Percentiles rank a stretch among this genome's conserved stretches.
Conservation (phyloP, 2,888 invertebrate species). For the Ferdinandea cuprea region DNA sequence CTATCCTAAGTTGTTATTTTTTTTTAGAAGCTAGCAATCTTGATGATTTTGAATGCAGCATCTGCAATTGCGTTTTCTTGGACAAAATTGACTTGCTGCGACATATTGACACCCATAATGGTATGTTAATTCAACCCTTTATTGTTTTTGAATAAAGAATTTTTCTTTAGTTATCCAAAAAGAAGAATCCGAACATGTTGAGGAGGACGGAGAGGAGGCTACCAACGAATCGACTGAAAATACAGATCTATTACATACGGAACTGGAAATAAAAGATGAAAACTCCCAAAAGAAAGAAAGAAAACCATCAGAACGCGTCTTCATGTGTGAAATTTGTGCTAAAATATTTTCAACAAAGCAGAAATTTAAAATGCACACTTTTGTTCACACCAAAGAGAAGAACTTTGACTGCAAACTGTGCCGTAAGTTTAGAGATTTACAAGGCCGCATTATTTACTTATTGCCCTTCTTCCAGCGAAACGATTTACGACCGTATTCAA, state of each 20-base stretch:
- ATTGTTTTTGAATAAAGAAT: no score
- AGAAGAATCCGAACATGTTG: no score
- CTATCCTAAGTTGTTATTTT: no score
- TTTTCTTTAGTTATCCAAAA: no score
- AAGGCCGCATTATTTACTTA: background rate
- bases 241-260: background rate
- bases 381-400: constrained; percentile 68
- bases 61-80: no score
- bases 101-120: background rate
- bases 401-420: constrained; percentile 51
- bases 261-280: background rate
- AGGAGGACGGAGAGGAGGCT: no score
- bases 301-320: background rate
- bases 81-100: background rate
- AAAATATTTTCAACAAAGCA: constrained; percentile 69
- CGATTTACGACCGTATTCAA: constrained; percentile 58
- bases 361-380: constrained; percentile 67
- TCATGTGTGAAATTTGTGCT: constrained; percentile 70
- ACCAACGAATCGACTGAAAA: no score
- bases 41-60: no score
- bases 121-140: no score
- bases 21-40: no score
- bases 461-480: constrained; percentile 56
- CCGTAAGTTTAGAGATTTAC: constrained; percentile 30
- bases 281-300: background rate